phyloP scores from a whole-genome alignment of 1,140 invertebrate species.

The Ips nitidus region DNA sequence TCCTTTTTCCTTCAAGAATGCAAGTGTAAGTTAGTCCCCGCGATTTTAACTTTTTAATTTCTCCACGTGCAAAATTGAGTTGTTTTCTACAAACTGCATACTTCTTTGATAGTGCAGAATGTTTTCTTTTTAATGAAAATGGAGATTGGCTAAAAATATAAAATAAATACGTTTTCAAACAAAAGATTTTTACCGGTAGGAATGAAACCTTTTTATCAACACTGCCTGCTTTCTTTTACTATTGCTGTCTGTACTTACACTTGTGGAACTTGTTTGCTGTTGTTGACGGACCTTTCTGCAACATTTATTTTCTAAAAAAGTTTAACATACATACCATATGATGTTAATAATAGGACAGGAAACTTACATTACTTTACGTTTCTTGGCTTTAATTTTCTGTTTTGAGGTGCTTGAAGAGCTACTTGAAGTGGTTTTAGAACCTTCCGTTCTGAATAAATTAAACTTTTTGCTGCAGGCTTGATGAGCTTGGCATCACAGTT shows the following conservation, averaged over 20 bases:
- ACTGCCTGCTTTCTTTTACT: neutral
- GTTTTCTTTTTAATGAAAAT: neutral
- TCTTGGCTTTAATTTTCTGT: no score
- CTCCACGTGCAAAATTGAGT: neutral
- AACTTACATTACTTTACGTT: no score
- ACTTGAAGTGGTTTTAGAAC: no score
- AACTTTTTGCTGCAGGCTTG: neutral
- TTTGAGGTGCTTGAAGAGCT: no score
- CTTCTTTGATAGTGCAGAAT: neutral
- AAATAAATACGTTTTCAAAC: neutral
- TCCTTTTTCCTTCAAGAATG: neutral
- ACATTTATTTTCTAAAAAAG: slow-evolving; percentile 1
- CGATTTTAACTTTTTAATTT: neutral
- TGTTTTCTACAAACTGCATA: neutral
- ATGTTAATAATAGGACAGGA: no score
- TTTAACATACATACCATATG: neutral
- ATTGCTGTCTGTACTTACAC: neutral
- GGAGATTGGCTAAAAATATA: neutral
- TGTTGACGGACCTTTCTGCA: neutral
- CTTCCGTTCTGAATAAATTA: neutral
- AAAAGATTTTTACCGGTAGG: neutral
- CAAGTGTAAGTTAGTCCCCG: neutral
- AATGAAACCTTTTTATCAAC: neutral
- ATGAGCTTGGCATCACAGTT: neutral
- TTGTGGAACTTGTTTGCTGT: neutral